These are phyloP conservation scores for Caprella mutica DNA, from an alignment of 2,888 invertebrate species.

Conservation along the genomic window DNA sequence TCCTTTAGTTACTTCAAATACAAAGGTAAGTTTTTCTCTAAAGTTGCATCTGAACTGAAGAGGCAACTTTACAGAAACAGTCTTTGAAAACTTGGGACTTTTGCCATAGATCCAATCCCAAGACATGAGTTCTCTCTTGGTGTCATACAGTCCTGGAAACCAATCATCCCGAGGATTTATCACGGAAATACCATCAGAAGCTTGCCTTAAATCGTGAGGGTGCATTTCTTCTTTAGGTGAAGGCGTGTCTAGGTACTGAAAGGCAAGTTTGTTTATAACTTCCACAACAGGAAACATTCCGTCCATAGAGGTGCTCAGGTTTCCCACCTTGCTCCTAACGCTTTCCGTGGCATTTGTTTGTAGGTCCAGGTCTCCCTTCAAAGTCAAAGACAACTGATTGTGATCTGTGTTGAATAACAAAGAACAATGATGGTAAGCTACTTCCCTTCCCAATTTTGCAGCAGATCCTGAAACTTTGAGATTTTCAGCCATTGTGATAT, in stretches of 20 bases:
- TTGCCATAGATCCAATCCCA: constrained; percentile 85
- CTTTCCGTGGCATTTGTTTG: constrained; percentile 76
- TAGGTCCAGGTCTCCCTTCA: constrained; percentile 52
- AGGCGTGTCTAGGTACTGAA: constrained; percentile 64
- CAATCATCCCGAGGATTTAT: constrained; percentile 75
- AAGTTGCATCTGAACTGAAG: no score
- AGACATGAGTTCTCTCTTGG: constrained; percentile 55
- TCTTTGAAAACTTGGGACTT: constrained; percentile 63
- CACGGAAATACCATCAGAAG: constrained; percentile 61
- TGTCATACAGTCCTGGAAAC: constrained; percentile 59
- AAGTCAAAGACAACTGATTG: constrained; percentile 49
- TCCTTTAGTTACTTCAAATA: no score
- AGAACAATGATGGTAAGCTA: constrained; percentile 96
- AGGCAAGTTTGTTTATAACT: constrained; percentile 65
- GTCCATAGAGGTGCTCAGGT: constrained; percentile 59
- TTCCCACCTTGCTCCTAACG: constrained; percentile 65
- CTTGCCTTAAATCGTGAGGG: neutral
- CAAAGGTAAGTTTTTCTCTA: no score
- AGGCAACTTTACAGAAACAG: no score
- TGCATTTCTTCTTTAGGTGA: constrained; percentile 54
- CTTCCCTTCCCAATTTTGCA: constrained; percentile 72
- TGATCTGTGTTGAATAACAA: constrained; percentile 78
- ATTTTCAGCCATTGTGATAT: constrained; percentile 62
- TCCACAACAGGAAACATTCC: constrained; percentile 54
- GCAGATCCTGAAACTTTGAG: constrained; percentile 90